Evolutionary conservation across 2,888 invertebrate species (phyloP).

Genomic region (Drosophila mimica): DNA sequence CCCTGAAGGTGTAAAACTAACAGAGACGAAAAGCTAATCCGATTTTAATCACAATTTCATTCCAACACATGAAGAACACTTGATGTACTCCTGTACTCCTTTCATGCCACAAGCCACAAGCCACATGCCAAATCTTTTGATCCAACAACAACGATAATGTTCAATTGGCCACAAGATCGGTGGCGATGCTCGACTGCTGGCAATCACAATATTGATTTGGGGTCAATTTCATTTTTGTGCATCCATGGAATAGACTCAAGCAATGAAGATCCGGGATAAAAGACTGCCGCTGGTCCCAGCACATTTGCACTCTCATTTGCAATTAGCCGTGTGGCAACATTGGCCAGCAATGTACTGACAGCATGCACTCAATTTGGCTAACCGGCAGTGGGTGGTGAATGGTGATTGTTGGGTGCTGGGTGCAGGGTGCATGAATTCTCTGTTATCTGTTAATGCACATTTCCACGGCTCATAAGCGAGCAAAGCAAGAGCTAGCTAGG

Average conservation of each 20-base stretch:
- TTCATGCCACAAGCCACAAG: not conserved
- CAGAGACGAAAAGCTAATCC: not conserved
- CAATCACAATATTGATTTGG: slow-evolving; percentile 2
- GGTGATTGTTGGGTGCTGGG: not conserved
- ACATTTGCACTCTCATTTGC: slow-evolving; percentile 72
- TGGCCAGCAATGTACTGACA: slow-evolving; percentile 54
- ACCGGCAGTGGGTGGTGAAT: slow-evolving; percentile 1
- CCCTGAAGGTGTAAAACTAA: not conserved
- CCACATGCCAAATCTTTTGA: not conserved
- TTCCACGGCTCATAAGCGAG: slow-evolving; percentile 76
- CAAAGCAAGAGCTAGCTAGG: not conserved
- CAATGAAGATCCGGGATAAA: slow-evolving; percentile 11
- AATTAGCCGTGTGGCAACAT: slow-evolving; percentile 68
- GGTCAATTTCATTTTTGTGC: not conserved
- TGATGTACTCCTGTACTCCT: not conserved
- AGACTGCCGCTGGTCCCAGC: slow-evolving; percentile 12
- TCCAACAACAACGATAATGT: not conserved
- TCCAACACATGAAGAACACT: not conserved
- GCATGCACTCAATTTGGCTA: slow-evolving; percentile 29
- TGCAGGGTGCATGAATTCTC: not conserved
- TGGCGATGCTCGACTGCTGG: not conserved
- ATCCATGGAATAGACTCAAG: not conserved
- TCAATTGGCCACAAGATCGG: not conserved
- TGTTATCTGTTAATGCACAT: slow-evolving; percentile 71
- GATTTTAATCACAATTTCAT: not conserved